phyloP scores from a whole-genome alignment of 2,113 vertebrate genomes.

The Sula dactylatra region DNA sequence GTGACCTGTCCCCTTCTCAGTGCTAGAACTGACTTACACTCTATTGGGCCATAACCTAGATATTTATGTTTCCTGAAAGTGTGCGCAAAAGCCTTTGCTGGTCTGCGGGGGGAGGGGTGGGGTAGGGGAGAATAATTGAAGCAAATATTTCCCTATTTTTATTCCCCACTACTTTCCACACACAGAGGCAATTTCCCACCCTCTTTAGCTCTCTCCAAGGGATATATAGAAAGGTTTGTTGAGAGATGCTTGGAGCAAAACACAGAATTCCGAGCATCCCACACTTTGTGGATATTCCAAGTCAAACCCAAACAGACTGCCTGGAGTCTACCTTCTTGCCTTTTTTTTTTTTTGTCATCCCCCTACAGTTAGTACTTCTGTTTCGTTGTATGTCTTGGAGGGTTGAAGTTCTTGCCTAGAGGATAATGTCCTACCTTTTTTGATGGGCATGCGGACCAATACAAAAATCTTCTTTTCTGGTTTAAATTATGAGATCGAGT shows the following conservation, averaged over 20 bases:
- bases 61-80: background rate
- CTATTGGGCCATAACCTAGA: background rate
- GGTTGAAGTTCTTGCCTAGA: background rate
- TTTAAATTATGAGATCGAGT: background rate
- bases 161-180: background rate
- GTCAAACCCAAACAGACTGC: background rate
- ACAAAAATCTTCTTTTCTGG: background rate
- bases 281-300: background rate
- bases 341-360: rapidly evolving
- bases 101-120: background rate
- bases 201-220: background rate
- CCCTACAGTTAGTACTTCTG: background rate
- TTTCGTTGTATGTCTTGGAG: background rate
- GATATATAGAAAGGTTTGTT: background rate
- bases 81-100: background rate
- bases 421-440: background rate
- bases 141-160: background rate
- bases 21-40: background rate
- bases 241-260: background rate
- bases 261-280: background rate
- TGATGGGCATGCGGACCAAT: background rate
- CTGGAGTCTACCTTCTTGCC: background rate
- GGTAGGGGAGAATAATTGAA: background rate
- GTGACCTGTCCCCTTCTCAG: background rate
- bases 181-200: background rate